Conservation (phyloP, 2,113 vertebrate genomes). For the Nothoprocta pentlandii region DNA sequence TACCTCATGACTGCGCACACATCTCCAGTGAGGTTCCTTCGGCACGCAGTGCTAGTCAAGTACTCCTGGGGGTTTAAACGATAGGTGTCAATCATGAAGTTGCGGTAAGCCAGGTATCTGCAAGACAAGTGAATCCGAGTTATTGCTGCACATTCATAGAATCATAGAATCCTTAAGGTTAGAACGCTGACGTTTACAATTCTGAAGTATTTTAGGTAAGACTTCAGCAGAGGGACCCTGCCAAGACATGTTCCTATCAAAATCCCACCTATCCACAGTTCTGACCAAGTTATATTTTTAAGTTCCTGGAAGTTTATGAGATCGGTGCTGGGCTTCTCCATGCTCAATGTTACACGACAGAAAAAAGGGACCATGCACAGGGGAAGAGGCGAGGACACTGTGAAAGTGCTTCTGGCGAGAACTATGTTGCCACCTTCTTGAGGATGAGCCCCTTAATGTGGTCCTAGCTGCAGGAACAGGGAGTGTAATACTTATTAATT, state of each 20-base stretch:
- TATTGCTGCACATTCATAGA: neutral
- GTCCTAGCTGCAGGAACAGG: neutral
- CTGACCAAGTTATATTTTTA: neutral
- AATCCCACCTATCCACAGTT: neutral
- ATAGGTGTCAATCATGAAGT: slow-evolving; percentile 99
- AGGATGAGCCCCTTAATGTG: neutral
- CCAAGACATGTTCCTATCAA: neutral
- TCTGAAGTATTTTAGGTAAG: accelerated
- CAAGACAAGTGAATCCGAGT: accelerated
- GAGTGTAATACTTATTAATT: neutral
- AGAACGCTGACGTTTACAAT: accelerated
- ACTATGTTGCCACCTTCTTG: neutral
- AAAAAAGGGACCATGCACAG: neutral
- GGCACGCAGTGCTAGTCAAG: slow-evolving; percentile 95
- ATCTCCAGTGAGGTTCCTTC: slow-evolving; percentile 94
- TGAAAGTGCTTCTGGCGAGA: neutral
- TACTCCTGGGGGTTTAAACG: slow-evolving; percentile 98
- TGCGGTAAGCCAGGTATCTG: slow-evolving; percentile 97
- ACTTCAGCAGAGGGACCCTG: neutral
- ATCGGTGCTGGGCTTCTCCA: neutral
- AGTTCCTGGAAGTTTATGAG: neutral
- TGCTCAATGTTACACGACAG: neutral
- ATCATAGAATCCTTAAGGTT: too few relatives aligned
- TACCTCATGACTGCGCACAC: slow-evolving; percentile 98
- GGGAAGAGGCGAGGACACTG: neutral